Evolutionary conservation across 2,888 invertebrate genomes (phyloP).

Genomic region (Tetrapedia diversipes): DNA sequence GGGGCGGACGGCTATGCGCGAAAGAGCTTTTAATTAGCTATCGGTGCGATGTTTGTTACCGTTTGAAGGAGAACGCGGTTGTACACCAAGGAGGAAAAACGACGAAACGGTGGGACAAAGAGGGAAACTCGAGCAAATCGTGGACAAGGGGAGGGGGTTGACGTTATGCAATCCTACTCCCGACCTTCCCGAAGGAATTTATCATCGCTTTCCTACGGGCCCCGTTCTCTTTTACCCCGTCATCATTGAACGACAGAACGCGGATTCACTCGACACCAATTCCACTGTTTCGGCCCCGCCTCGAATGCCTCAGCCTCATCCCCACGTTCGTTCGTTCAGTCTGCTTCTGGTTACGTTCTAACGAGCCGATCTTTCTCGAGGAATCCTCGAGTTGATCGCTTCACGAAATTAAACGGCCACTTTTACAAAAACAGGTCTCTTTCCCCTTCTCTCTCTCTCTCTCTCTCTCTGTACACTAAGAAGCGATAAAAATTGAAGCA

Average conservation of each 20-base stretch:
- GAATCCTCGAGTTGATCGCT: not conserved
- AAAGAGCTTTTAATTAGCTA: constrained; percentile 55
- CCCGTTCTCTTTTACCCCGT: constrained; percentile 7
- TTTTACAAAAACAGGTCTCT: too few species aligned
- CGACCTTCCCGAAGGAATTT: constrained; percentile 69
- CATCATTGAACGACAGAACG: not conserved
- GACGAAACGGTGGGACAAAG: constrained; percentile 26
- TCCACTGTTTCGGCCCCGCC: constrained; percentile 34
- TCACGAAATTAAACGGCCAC: too few species aligned
- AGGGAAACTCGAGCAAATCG: constrained; percentile 11
- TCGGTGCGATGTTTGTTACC: constrained; percentile 52
- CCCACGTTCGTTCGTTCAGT: not conserved
- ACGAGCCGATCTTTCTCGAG: not conserved
- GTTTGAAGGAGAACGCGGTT: constrained; percentile 29
- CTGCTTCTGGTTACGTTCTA: not conserved
- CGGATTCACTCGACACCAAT: constrained; percentile 18
- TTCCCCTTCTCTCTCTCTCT: too few species aligned
- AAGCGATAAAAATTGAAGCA: not conserved
- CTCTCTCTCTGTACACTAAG: too few species aligned
- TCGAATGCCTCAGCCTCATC: not conserved
- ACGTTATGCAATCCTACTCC: constrained; percentile 69
- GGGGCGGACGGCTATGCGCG: not conserved
- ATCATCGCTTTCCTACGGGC: constrained; percentile 37
- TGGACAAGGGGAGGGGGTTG: constrained; percentile 26
- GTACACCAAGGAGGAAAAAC: constrained; percentile 23